Evolutionary conservation across 2,888 invertebrate genomes (phyloP), one percentile per base, ranked within the genome.

Genomic region (Euplexia lucipara): DNA sequence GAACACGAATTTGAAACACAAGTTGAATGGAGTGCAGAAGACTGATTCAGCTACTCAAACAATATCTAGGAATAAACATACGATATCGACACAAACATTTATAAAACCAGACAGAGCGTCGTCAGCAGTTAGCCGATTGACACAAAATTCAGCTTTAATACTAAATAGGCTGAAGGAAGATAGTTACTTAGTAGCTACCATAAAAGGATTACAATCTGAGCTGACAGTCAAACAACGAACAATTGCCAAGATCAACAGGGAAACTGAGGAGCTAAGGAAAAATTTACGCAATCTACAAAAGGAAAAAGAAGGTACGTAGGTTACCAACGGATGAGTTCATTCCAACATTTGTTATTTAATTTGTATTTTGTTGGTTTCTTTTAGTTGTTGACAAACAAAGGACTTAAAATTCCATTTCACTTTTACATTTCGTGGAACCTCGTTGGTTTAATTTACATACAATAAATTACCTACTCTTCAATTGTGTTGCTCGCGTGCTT

Each of bases 191-290:
- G 90, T 98, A 26, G 97, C 98, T 0, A 98, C 98, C 0, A 97
- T 98, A 80, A 96, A 98, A 69, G 98, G 98, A 3, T 92, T 98
- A 84, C 97, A 98, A 86, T 90, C 97, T 0, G 98, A 98, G 84
- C 86, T 98, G 54, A 96, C 96, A 4, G 96, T 96, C 35, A 98
- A 98, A 88, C 98, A 98, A 82, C 97, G 97, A 78, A 96, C 96
- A 2, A 96, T 97, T 69, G 94, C 96, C 37, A 97, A 97, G 74
- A 92, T 98, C 51, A 97, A 97, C 41, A 96, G 97, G 77, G 98
- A 98, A 84, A 94, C 97, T 45, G 97, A 98, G 41, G 98, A 98
- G 70, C 89, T 97, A 62, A 96, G 96, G 83, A 98, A 97, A 87
- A 97, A 97, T 48, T 97, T 98, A 83, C 95, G 96, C 59, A 96